A percentile compares a stretch with the other conserved stretches of the same genome.
Evolutionary conservation across 2,888 invertebrate species (phyloP).

Genomic region (Sussaba pulchella): DNA sequence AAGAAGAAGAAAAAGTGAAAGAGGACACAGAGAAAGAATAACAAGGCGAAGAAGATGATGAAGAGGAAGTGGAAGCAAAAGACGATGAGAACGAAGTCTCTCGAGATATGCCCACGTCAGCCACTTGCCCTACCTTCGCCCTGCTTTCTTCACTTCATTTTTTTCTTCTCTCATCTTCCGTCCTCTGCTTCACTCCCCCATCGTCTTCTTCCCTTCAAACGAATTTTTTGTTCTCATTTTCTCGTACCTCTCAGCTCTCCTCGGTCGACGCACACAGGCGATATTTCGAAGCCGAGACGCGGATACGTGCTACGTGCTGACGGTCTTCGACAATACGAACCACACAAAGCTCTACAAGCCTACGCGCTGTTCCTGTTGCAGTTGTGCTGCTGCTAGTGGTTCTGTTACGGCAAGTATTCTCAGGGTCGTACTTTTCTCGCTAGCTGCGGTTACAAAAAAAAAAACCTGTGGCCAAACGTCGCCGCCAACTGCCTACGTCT

Average conservation of each 20-base stretch:
- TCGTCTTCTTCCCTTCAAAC: slow-evolving; percentile 5
- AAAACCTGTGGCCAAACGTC: neutral
- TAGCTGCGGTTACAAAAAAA: slow-evolving; percentile 1
- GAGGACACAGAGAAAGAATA: neutral
- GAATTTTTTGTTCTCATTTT: slow-evolving; percentile 9
- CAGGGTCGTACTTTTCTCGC: slow-evolving; percentile 53
- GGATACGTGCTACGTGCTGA: neutral
- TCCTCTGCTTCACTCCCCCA: neutral
- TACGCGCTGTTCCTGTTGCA: slow-evolving; percentile 12
- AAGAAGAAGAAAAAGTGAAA: neutral
- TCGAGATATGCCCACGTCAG: slow-evolving; percentile 13
- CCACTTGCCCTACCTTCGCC: slow-evolving; percentile 47
- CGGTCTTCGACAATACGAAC: slow-evolving; percentile 43
- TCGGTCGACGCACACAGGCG: neutral
- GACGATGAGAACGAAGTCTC: slow-evolving; percentile 36
- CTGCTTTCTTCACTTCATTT: slow-evolving; percentile 9
- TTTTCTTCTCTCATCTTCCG: neutral
- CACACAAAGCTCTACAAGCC: neutral
- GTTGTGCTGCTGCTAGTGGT: slow-evolving; percentile 15
- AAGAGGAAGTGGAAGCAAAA: slow-evolving; percentile 5
- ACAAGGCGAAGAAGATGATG: neutral
- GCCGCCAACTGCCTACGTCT: neutral
- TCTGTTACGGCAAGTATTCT: slow-evolving; percentile 55
- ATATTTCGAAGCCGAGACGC: slow-evolving; percentile 28
- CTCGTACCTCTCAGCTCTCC: neutral